phyloP scores from a whole-genome alignment of 2,113 vertebrate genomes.

The Spizaetus ornatus region DNA sequence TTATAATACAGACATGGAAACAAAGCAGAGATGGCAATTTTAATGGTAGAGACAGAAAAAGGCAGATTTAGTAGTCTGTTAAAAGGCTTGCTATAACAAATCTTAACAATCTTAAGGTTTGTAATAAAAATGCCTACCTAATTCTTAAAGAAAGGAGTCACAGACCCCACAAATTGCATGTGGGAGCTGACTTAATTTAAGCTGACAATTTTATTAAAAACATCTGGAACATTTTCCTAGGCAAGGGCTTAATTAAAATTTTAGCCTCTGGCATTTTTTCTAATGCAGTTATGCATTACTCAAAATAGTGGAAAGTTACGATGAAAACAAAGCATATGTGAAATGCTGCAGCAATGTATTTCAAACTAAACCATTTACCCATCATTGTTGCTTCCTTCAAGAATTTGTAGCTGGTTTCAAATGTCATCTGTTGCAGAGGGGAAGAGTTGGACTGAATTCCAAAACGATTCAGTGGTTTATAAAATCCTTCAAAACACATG shows the following conservation, averaged over 20 bases:
- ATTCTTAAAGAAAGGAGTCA: not conserved
- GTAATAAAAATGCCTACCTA: not conserved
- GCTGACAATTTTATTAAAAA: not conserved
- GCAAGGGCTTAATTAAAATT: not conserved
- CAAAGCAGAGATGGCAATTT: not conserved
- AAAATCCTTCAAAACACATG: slow-evolving; percentile 95
- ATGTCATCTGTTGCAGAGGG: slow-evolving; percentile 97
- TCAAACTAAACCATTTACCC: slow-evolving; percentile 66
- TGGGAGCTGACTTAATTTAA: slow-evolving; percentile 2
- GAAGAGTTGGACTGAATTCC: slow-evolving; percentile 91
- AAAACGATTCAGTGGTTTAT: slow-evolving; percentile 88
- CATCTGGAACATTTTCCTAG: not conserved
- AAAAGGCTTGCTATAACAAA: not conserved
- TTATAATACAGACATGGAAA: not conserved
- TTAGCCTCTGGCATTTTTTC: not conserved
- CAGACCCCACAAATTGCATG: not conserved
- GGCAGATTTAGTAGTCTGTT: not conserved
- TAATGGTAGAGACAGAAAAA: not conserved
- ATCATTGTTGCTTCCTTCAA: slow-evolving; percentile 90
- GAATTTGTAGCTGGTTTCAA: slow-evolving; percentile 96
- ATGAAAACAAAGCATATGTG: not conserved
- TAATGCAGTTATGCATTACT: not conserved
- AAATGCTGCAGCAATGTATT: not conserved
- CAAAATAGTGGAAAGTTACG: not conserved
- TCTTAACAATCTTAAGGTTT: not conserved